A percentile compares a stretch with the other conserved stretches of the same genome.
Evolutionary conservation across 2,113 vertebrate species (phyloP).

Genomic region (Oryzias woworae): DNA sequence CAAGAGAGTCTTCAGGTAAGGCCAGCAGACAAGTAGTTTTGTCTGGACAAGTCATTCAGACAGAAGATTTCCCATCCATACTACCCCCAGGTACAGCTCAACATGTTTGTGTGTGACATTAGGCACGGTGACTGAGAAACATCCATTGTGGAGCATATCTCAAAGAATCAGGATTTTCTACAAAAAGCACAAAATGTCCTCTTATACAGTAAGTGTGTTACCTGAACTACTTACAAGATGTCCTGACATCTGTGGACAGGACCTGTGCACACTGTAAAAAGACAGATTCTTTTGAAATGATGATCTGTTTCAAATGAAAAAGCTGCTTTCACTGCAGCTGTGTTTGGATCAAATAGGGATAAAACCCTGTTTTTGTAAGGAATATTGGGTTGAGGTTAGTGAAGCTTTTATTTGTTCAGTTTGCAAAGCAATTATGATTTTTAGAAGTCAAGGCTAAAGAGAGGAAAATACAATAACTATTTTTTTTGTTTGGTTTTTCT

Average conservation of each 20-base stretch:
- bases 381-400: neutral
- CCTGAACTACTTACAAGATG: conserved; percentile 12
- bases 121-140: conserved; percentile 1
- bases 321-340: neutral
- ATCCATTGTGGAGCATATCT: neutral
- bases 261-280: neutral
- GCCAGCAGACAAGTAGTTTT: neutral
- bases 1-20: neutral
- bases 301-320: neutral
- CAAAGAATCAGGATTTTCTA: neutral
- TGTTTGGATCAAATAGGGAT: too few relatives aligned
- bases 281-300: conserved; percentile 4
- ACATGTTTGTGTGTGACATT: conserved; percentile 4
- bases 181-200: neutral
- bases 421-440: too few relatives aligned
- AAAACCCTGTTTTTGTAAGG: neutral
- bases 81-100: neutral
- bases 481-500: too few relatives aligned
- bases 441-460: too few relatives aligned
- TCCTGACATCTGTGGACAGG: neutral
- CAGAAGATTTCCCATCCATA: conserved; percentile 2
- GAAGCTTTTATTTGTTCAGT: neutral
- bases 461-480: too few relatives aligned
- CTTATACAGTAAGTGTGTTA: neutral
- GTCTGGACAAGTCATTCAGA: neutral